A percentile compares a stretch with the other conserved stretches of the same genome.
Conservation (phyloP, 2,888 invertebrate genomes). For the Eledone cirrhosa region DNA sequence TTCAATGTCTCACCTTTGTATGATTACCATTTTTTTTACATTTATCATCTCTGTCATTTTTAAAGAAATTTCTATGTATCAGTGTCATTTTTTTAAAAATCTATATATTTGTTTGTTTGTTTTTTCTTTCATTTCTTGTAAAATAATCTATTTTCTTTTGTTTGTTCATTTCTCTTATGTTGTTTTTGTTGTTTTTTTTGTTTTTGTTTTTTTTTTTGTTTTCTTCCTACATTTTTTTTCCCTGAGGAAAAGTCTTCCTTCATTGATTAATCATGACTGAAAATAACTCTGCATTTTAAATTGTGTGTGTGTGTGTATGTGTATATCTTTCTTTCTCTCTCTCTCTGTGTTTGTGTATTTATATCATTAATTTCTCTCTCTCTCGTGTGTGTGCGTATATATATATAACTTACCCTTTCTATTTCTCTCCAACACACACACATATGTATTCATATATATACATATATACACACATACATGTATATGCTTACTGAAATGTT, state of each 20-base stretch:
- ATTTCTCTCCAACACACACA: too few relatives aligned
- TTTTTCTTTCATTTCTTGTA: conserved; percentile 14
- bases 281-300: conserved; percentile 5
- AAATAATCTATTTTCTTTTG: conserved; percentile 18
- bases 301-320: too few relatives aligned
- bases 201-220: background rate
- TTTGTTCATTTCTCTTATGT: background rate
- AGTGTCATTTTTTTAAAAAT: background rate
- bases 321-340: too few relatives aligned
- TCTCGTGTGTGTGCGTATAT: too few relatives aligned
- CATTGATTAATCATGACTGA: conserved; percentile 25
- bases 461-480: conserved; percentile 11
- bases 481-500: conserved; percentile 1
- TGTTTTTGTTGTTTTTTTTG: background rate
- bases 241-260: conserved; percentile 27
- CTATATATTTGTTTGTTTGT: too few relatives aligned
- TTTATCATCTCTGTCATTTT: too few relatives aligned
- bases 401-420: too few relatives aligned
- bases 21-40: background rate
- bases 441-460: background rate
- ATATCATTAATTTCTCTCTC: too few relatives aligned
- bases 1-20: conserved; percentile 19
- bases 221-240: background rate
- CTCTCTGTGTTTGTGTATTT: too few relatives aligned
- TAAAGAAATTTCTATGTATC: conserved; percentile 10